Evolutionary conservation across 1,140 invertebrate species (phyloP).

Genomic region (Ostrea edulis): DNA sequence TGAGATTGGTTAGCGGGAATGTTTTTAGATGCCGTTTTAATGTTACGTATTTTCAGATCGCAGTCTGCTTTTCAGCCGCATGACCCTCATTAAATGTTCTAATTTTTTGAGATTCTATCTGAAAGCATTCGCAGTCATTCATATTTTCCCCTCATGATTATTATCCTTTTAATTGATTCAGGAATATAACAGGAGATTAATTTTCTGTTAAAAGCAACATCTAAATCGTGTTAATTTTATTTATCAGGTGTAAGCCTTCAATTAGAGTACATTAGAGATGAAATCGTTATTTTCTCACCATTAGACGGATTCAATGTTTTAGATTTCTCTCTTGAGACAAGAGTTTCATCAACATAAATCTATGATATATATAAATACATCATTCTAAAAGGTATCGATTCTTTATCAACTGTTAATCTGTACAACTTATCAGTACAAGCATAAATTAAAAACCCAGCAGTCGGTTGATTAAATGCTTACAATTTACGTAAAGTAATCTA

Average conservation of each 20-base stretch:
- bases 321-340: slow-evolving; percentile 19
- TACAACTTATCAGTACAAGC: too few relatives aligned
- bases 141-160: slow-evolving; percentile 3
- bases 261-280: neutral
- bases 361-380: too few relatives aligned
- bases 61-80: neutral
- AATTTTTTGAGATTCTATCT: slow-evolving; percentile 28
- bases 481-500: too few relatives aligned
- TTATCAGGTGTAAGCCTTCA: slow-evolving; percentile 12
- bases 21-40: slow-evolving; percentile 19
- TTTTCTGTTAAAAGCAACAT: neutral
- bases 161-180: slow-evolving; percentile 23
- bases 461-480: too few relatives aligned
- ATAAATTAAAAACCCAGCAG: too few relatives aligned
- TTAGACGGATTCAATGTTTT: neutral
- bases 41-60: slow-evolving; percentile 34
- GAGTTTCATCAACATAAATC: neutral
- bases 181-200: slow-evolving; percentile 35
- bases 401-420: too few relatives aligned
- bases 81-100: slow-evolving; percentile 31
- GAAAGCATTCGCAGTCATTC: slow-evolving; percentile 14
- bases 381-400: too few relatives aligned
- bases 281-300: slow-evolving; percentile 4
- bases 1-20: slow-evolving; percentile 25
- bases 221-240: slow-evolving; percentile 19